These are phyloP conservation scores for Pituophis catenifer DNA, from an alignment of 2,113 vertebrate species.

Conservation along the genomic window DNA sequence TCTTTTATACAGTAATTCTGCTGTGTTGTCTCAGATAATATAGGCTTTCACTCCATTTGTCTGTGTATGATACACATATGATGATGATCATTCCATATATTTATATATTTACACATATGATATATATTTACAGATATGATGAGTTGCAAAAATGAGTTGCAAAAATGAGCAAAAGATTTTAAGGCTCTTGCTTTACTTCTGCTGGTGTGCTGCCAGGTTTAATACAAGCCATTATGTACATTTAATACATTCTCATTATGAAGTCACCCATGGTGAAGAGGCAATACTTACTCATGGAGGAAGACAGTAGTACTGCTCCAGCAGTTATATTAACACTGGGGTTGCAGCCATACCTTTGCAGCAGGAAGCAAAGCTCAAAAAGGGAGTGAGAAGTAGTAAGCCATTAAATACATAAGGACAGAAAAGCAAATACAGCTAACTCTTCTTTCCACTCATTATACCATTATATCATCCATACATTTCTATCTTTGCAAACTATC, in stretches of 20 bases:
- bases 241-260: conserved; percentile 43
- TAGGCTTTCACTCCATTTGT: neutral
- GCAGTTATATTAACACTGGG: conserved; percentile 19
- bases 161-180: neutral
- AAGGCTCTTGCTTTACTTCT: conserved; percentile 17
- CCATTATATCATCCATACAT: no score
- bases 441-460: no score
- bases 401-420: conserved; percentile 16
- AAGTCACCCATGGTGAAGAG: conserved; percentile 45
- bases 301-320: conserved; percentile 3
- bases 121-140: neutral
- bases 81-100: no score
- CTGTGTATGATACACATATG: no score
- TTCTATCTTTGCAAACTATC: no score
- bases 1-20: neutral
- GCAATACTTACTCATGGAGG: conserved; percentile 58
- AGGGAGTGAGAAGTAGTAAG: conserved; percentile 20
- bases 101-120: neutral
- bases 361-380: neutral
- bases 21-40: neutral
- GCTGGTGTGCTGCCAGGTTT: neutral
- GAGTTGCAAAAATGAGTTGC: fast-evolving
- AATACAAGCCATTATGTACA: conserved; percentile 33
- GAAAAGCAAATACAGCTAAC: conserved; percentile 24
- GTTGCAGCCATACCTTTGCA: conserved; percentile 42